Base-by-base conservation (phyloP, 2,797 vertebrate species). In the Anguilla pacifica region DNA sequence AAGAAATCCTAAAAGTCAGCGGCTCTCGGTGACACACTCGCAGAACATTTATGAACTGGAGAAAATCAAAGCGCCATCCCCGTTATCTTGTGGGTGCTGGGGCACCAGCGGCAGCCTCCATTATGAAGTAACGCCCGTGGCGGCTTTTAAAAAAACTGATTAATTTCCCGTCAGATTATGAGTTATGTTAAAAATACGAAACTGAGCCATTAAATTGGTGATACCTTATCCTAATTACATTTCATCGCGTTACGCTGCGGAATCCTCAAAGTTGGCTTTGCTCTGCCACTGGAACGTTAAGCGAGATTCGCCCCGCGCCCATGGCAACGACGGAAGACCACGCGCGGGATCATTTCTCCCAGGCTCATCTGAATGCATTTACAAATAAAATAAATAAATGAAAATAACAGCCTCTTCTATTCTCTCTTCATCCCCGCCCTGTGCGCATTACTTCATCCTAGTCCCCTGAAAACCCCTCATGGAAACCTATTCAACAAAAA, bases 91-190 rank as follows among this genome's bases (percentile, higher is more conserved):
- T 22, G 55, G 15, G 13, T 17, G 59, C 46, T 31, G 0, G 3
- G 61, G 43, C 64, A 86, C 46, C 43, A 51, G 85, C 25, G 13
- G 9, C 64, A 86, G 64, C 39, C 49, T 53, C 61, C 59, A 88
- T 86, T 86, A 59, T 22, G 31, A 61, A 83, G 61, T 31, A 77
- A 51, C 4, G 85, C 85, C 88, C 74, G 74, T 43, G 85, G 61
- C 79, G 31, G 49, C 77, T 57, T 88, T 53, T 74, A 82, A 86
- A 82, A 86, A 67, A 86, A 72, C 74, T 43, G 61, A 88, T 83
- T 86, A 79, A 86, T 86, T 88, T 88, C 85, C 4, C 59, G 55
- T 59, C 77, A 88, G 55, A 83, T 57, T 81, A 39, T 46, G 46
- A 55, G 43, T 86, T 77, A 10, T 31, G 43, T 79, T 39, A 70